Base-by-base conservation (phyloP, 2,888 invertebrate species). In the Spisula subtruncata region DNA sequence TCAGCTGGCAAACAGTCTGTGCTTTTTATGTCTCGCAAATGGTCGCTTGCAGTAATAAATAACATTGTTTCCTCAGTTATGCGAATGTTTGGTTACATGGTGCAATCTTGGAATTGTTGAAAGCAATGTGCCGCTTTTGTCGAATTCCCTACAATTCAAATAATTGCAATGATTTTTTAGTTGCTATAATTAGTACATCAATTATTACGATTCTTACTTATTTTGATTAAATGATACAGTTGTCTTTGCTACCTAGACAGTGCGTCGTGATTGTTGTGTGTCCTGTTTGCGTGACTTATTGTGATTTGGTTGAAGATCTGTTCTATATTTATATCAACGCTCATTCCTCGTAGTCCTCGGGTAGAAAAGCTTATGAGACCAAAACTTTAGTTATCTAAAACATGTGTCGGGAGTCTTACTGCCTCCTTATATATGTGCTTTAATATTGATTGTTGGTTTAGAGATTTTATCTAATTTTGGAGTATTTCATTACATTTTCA, bases 141-240 rank as follows among this genome's bases (percentile, higher is more conserved):
- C 16, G 46, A 81, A 25, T 32, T 79, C 41, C 51, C 20, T 16
- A 75, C 51, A 32, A 79, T 16, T 5, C 48, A 54, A 51, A 54
- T 79, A 12, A 85, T 54, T 51, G 29, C 85, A 32, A 51, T 29
- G 10, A 54, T 85, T 79, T 18, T 54, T 75, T 29, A 71, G 51
- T 46, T 32, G 25, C 46, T 48, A 41, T 51, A 46, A 85, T 51
- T 66, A 46, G 75, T 54, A 6, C 75, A 79, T 85, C 18, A 85
- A 85, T 85, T 35, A 85, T 85, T 85, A 25, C 79, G 75, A 20
- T 18, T 46, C 29, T 51, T 81, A n/a, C 51, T 51, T 81, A 5
- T 48, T n/a, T 48, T 48, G 81, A 81, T 51, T 48, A 51, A 48
- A 81, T 48, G 51, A 81, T 51, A 84, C 48, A 75, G 0, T 14